Evolutionary conservation across 2,888 invertebrate species (phyloP), one percentile per base, ranked within the genome.

Genomic region (Fragum whitleyi): DNA sequence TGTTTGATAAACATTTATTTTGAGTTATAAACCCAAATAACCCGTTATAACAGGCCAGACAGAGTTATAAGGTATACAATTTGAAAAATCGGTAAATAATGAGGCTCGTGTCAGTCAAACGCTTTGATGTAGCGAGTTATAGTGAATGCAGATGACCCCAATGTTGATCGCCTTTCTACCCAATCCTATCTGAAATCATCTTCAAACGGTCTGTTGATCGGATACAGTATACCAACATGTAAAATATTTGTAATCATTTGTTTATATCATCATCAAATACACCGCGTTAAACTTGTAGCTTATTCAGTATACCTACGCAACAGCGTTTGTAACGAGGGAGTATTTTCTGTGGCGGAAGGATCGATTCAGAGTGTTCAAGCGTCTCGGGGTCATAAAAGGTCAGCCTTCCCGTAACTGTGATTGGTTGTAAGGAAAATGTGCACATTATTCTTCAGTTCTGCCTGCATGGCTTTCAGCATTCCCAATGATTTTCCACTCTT

Each of bases 341-440:
- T 90, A 87, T 87, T 88, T 90, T 89, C 84, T 86, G 72, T 78
- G 78, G 90, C 90, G 90, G 87, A 90, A 85, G 87, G 86, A 87
- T 86, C 86, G 81, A 85, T 86, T 79, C 79, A 72, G 83, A 74
- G 83, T 83, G 89, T 86, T 86, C 87, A 87, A 81, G 88, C 86
- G 84, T 85, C 85, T 80, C 85, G 85, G 82, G 90, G 88, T 90
- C 83, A 89, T 72, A 71, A 70, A 83, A 87, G 90, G 90, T 90
- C 90, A 89, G 81, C 76, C 82, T 77, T 85, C 85, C 80, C 87
- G 86, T 84, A 78, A 86, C 81, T 88, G 87, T 89, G 89, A 90
- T 90, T 90, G 90, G 90, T 84, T 86, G 89, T 86, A 80, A 81
- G 74, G 85, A 85, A 90, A 90, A 90, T 89, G 89, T 88, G 88